Percentiles rank a stretch among this genome's conserved stretches.
These are phyloP conservation scores for Tetanocera ferruginea DNA, from an alignment of 2,888 invertebrate genomes.

Conservation along the genomic window DNA sequence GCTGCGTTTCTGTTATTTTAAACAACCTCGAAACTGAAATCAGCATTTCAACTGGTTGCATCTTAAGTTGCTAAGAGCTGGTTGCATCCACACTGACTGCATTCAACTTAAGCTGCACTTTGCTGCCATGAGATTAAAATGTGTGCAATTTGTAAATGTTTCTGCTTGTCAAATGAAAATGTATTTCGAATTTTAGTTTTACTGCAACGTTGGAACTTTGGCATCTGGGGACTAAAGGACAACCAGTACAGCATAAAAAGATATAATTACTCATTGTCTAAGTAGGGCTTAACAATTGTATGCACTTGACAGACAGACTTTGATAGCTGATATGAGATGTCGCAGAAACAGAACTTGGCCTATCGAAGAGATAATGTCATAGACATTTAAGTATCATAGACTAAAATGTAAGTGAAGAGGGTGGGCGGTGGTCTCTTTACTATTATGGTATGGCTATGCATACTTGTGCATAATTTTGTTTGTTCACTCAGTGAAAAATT, in stretches of 20 bases:
- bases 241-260: background rate
- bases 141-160: slow-evolving; percentile 62
- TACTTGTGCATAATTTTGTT: too few species aligned
- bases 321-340: background rate
- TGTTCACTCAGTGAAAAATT: too few species aligned
- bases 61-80: background rate
- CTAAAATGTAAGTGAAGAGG: too few species aligned
- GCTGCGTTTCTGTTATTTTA: slow-evolving; percentile 61
- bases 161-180: slow-evolving; percentile 57
- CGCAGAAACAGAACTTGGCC: too few species aligned
- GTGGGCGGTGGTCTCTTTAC: too few species aligned
- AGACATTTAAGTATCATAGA: too few species aligned
- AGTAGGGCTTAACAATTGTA: background rate
- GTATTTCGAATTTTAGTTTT: slow-evolving; percentile 6
- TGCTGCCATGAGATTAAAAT: slow-evolving; percentile 56
- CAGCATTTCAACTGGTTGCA: slow-evolving; percentile 49
- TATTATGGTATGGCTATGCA: too few species aligned
- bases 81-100: slow-evolving; percentile 14
- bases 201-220: too few species aligned
- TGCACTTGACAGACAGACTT: background rate
- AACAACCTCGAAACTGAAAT: slow-evolving; percentile 61
- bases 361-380: too few species aligned
- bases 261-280: slow-evolving; percentile 38
- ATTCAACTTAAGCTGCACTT: slow-evolving; percentile 28
- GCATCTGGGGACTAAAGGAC: too few species aligned